phyloP scores from a whole-genome alignment of 1,140 invertebrate genomes.

The Psix sp. region DNA sequence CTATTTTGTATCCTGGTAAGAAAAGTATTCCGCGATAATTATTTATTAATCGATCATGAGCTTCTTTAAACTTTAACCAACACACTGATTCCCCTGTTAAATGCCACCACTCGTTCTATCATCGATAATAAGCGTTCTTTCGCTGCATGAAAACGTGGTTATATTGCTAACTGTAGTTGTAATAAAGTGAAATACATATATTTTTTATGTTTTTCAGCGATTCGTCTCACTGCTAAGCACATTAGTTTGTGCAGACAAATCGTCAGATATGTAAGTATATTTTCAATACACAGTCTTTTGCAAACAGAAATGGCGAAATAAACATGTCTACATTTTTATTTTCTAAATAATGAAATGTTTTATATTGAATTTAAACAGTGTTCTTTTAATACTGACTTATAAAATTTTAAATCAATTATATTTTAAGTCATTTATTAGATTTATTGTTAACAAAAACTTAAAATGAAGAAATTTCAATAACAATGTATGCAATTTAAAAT shows the following conservation, averaged over 20 bases:
- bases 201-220: conserved; percentile 63
- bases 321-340: no score
- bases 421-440: no score
- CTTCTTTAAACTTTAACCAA: neutral
- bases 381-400: no score
- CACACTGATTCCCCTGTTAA: neutral
- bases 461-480: no score
- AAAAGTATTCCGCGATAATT: conserved; percentile 7
- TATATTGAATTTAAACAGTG: no score
- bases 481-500: no score
- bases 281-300: no score
- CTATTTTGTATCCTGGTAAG: conserved; percentile 71
- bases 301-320: no score
- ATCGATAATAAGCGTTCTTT: neutral
- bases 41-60: neutral
- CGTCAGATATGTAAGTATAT: conserved; percentile 69
- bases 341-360: no score
- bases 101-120: no score
- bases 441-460: no score
- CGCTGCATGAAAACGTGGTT: neutral
- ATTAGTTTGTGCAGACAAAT: conserved; percentile 60
- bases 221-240: conserved; percentile 62
- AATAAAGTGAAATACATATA: neutral
- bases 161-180: neutral
- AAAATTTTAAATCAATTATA: no score